Conservation (phyloP, 1,140 invertebrate species). For the Macrotrachela quadricornifera region DNA sequence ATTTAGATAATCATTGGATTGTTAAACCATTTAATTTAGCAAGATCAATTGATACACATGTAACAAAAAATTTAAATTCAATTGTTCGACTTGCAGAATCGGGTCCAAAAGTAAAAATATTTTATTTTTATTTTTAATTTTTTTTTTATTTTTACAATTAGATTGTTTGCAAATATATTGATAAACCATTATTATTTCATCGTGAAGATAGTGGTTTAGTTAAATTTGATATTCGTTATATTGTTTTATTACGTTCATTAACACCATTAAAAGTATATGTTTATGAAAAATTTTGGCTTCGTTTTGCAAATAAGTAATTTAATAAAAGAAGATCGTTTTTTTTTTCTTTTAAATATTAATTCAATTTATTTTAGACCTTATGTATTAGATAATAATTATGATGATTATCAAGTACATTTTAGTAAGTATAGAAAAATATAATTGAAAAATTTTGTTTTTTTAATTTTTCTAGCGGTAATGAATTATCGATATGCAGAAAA, state of each 20-base stretch:
- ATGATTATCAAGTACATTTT: slow-evolving; percentile 71
- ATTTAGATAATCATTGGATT: slow-evolving; percentile 69
- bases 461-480: not conserved
- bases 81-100: slow-evolving; percentile 50
- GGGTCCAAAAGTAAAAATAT: slow-evolving; percentile 46
- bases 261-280: slow-evolving; percentile 50
- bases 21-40: slow-evolving; percentile 78
- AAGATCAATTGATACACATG: slow-evolving; percentile 57
- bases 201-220: slow-evolving; percentile 46
- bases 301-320: slow-evolving; percentile 55
- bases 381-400: slow-evolving; percentile 46
- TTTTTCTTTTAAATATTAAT: not conserved
- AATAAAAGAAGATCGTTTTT: not conserved
- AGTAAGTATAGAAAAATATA: slow-evolving; percentile 56
- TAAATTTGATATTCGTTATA: slow-evolving; percentile 74
- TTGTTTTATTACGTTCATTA: slow-evolving; percentile 51
- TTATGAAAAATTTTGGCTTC: slow-evolving; percentile 62
- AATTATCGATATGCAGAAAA: not conserved
- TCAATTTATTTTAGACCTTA: slow-evolving; percentile 35
- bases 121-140: slow-evolving; percentile 1
- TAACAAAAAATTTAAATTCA: slow-evolving; percentile 53
- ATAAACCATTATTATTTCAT: slow-evolving; percentile 56
- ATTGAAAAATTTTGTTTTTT: slow-evolving; percentile 25
- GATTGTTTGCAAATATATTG: slow-evolving; percentile 53
- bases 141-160: slow-evolving; percentile 10